Evolutionary conservation across 2,113 vertebrate species (phyloP), one percentile per base, ranked within the genome.

Genomic region (Cyphomyrus discorhynchus): DNA sequence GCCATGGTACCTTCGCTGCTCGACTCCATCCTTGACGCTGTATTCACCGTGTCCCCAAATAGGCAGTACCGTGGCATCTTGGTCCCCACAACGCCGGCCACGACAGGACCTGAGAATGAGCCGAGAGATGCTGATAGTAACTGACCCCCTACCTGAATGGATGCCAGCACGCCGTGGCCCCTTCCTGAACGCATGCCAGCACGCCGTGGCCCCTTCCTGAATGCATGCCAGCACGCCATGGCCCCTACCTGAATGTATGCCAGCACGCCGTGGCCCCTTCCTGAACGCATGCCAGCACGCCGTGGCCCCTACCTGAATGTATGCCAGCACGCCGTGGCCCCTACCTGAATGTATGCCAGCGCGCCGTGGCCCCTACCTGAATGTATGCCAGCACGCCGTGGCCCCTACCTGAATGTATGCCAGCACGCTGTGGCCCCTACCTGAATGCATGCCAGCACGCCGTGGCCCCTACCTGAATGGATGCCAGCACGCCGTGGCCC

Each of bases 21-120:
- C 88, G 97, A 98, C 94, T 99, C 97, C 97, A 98, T 99, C 85
- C 96, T 94, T 5, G 97, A 99, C 52, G 98, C 96, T 0, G 96
- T 99, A 92, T 98, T 99, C 89, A 99, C 97, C 0, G 97, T 98
- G 53, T 98, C 98, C 91, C 97, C 96, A 94, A 99, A 98, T 91
- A 98, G 94, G 90, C 98, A 98, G 90, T 98, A 98, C 0, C 96
- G 95, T 27, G 97, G 97, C 97, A 99, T 98, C 94, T 98, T 99
- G 0, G 97, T 98, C 83, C 97, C 97, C 1, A 98, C 97, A 1
- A 98, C 97, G 24, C 97, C 98, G 24, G 97, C 97, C 13, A 98
- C 97, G 90, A 99, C 97, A 0, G 97, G 94, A 2, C 97, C 97
- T 98, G n/a, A 53, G 21, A 19, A 17, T 77, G 83, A 62, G 88